Conservation (phyloP, 2,113 vertebrate genomes). For the Semnornis frantzii region DNA sequence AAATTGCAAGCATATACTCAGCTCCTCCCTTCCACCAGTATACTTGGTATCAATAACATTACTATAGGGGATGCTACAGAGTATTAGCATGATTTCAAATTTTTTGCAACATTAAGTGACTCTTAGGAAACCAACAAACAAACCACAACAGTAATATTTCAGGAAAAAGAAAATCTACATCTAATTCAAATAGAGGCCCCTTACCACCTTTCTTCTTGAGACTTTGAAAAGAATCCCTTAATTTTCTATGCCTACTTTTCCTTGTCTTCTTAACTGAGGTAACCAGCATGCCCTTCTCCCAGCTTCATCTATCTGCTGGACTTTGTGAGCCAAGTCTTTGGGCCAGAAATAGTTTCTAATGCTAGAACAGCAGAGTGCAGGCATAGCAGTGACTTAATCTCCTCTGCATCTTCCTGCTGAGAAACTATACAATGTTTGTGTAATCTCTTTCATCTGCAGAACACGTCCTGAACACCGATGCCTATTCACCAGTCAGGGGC, state of each 20-base stretch:
- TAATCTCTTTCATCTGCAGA: not conserved
- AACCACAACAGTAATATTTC: not conserved
- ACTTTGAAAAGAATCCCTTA: not conserved
- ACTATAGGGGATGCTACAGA: not conserved
- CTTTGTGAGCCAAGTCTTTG: not conserved
- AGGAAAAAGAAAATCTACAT: not conserved
- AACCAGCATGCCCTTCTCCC: not conserved
- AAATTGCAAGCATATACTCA: rapidly evolving
- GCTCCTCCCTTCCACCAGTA: rapidly evolving
- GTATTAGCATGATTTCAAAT: not conserved
- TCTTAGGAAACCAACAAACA: not conserved
- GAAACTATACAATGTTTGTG: not conserved
- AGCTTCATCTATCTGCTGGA: not conserved
- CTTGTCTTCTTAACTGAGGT: not conserved
- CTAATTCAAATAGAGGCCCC: not conserved
- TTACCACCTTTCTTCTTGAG: not conserved
- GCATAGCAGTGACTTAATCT: not conserved
- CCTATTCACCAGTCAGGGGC: not conserved
- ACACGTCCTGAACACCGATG: not conserved
- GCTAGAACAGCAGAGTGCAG: not conserved
- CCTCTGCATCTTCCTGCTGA: not conserved
- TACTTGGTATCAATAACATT: not conserved
- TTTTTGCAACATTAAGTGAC: not conserved
- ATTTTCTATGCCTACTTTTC: not conserved
- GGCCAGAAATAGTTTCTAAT: not conserved